Conservation (phyloP, 2,888 invertebrate species). For the Acanthosepion esculentum region DNA sequence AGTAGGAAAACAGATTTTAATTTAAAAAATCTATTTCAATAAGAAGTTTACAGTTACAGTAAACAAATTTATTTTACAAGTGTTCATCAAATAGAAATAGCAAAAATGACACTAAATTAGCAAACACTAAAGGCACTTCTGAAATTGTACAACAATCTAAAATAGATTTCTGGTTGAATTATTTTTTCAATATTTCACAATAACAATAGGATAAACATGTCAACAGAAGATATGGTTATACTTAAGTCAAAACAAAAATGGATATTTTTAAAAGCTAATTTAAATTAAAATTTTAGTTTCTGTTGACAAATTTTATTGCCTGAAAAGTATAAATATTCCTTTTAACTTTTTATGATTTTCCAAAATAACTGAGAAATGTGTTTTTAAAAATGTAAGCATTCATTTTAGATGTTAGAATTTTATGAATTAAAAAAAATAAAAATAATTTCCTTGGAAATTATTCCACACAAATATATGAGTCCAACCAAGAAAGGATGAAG, state of each 20-base stretch:
- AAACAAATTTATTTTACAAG: not conserved
- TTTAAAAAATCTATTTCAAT: conserved; percentile 9
- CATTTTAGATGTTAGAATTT: too few relatives aligned
- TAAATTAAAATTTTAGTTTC: too few relatives aligned
- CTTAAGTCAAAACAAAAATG: not conserved
- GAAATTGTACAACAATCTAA: not conserved
- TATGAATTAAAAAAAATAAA: too few relatives aligned
- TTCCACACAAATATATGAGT: too few relatives aligned
- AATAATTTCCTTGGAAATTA: too few relatives aligned
- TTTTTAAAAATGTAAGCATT: too few relatives aligned
- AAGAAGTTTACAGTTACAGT: not conserved
- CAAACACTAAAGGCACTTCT: not conserved
- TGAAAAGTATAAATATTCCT: not conserved
- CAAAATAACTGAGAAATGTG: too few relatives aligned
- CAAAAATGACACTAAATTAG: not conserved
- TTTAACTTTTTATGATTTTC: too few relatives aligned
- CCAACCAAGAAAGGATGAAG: too few relatives aligned
- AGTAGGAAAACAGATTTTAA: not conserved
- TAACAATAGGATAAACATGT: not conserved
- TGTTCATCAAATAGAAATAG: not conserved
- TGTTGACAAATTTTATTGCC: too few relatives aligned
- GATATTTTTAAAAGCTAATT: not conserved
- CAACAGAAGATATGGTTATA: not conserved
- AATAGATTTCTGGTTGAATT: not conserved
- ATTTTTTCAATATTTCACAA: not conserved